Conservation (phyloP, 2,888 invertebrate species). For the Minunthozetes semirufus region DNA sequence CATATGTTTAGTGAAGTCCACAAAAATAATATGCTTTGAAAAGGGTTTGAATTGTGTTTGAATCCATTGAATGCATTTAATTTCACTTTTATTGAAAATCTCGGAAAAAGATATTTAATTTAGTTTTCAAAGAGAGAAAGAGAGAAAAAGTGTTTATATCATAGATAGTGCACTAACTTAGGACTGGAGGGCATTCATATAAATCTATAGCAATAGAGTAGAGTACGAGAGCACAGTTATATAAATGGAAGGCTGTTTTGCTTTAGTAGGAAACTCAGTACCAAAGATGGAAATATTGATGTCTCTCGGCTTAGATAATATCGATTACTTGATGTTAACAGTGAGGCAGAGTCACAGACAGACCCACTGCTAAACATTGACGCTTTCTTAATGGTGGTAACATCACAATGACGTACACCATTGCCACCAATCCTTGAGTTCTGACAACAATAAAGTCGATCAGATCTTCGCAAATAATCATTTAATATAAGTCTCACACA, state of each 20-base stretch:
- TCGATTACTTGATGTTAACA: conserved; percentile 17
- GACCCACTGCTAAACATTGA: conserved; percentile 22
- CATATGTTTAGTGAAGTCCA: no score
- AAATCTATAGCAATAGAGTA: neutral
- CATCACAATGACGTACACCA: conserved; percentile 5
- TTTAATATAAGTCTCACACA: neutral
- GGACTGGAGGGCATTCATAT: conserved; percentile 9
- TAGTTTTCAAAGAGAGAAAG: conserved; percentile 1
- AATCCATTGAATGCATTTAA: neutral
- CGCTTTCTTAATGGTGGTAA: conserved; percentile 22
- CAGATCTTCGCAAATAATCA: conserved; percentile 5
- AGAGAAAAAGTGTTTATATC: neutral
- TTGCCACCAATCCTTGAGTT: conserved; percentile 20
- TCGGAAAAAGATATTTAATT: conserved; percentile 23
- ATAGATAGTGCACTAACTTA: neutral
- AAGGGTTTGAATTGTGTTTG: no score
- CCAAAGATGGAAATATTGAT: conserved; percentile 12
- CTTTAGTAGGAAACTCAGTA: neutral
- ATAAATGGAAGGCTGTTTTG: neutral
- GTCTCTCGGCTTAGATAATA: conserved; percentile 14
- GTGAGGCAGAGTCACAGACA: no score
- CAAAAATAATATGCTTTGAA: no score
- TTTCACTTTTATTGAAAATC: conserved; percentile 5
- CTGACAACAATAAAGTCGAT: neutral
- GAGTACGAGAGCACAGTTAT: neutral